A percentile compares a stretch with the other conserved stretches of the same genome.
phyloP scores from a whole-genome alignment of 2,888 invertebrate species.

The Druceiella hillmani region DNA sequence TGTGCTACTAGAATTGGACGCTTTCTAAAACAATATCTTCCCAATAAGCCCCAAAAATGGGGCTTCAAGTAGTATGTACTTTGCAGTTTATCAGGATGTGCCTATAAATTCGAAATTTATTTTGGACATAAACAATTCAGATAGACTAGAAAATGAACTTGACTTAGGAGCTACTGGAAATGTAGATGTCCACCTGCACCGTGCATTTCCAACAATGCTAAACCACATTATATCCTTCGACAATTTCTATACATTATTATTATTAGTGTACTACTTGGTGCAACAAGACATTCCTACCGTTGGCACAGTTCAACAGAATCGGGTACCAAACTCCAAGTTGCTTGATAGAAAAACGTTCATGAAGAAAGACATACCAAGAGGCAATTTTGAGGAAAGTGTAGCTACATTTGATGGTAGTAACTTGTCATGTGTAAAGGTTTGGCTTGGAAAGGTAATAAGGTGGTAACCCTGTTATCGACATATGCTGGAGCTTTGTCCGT shows the following conservation, averaged over 20 bases:
- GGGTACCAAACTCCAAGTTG: too few relatives aligned
- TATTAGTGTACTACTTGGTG: too few relatives aligned
- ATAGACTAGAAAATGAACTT: neutral
- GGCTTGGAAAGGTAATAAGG: slow-evolving; percentile 30
- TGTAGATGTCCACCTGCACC: too few relatives aligned
- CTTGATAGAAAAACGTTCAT: slow-evolving; percentile 7
- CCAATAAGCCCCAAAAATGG: slow-evolving; percentile 29
- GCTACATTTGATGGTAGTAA: slow-evolving; percentile 24
- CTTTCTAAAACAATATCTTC: slow-evolving; percentile 27
- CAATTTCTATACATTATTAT: too few relatives aligned
- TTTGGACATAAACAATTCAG: neutral
- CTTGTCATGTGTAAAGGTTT: slow-evolving; percentile 27
- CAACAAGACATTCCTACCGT: too few relatives aligned
- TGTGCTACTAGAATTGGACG: slow-evolving; percentile 29
- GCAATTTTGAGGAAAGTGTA: slow-evolving; percentile 15
- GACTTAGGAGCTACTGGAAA: too few relatives aligned
- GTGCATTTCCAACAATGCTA: too few relatives aligned
- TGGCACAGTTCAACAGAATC: too few relatives aligned
- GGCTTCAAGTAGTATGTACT: slow-evolving; percentile 28
- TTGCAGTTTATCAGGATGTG: too few relatives aligned
- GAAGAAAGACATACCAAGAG: slow-evolving; percentile 15
- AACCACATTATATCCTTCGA: too few relatives aligned
- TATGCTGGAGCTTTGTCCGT: slow-evolving; percentile 28
- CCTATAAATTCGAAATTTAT: neutral
- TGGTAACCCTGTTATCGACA: slow-evolving; percentile 27